Base-by-base conservation (phyloP, 2,797 vertebrate genomes). In the Tachyglossus aculeatus region DNA sequence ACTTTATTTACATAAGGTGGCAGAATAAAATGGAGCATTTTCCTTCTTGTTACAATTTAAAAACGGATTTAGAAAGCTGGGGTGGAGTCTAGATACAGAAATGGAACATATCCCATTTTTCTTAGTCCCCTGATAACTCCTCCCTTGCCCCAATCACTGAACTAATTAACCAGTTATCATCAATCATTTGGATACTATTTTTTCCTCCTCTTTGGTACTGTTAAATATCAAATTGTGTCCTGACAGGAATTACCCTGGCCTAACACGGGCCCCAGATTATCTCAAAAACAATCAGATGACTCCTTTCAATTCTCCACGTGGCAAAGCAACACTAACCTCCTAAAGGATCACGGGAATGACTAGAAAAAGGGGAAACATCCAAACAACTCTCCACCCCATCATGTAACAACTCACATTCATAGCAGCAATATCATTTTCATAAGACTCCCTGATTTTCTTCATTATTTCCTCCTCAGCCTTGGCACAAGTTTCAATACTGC, bases 371-470 rank as follows among this genome's bases (percentile, higher is more conserved):
- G 29, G 24, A 31, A 36, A 22, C 4, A 38, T 11, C 34, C 33
- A 41, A 38, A 21, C 29, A 45, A 19, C 14, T 60, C 74, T 29
- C 36, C 68, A 29, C 37, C 78, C 25, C 15, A 31, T 6, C 41
- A 32, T 53, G 50, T 51, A 38, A 67, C 44, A 24, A 89, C 97
- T 94, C 90, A 99, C 98, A 52, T 98, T 98, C 98, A 99, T 99
- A 90, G 98, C 98, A 85, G 97, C 96, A 89, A 99, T 95, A 74
- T 99, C 98, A 33, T 98, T 99, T 81, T 99, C 98, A 14, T 99
- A 97, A 21, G 98, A 96, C 90, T 99, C 98, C 84, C 96, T 93
- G 90, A 99, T 92, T 92, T 99, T 99, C 93, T 96, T 99, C 98
- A 99, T 99, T 71, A 99, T 94, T 89, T 98, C 97, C 87, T 97